phyloP scores from a whole-genome alignment of 1,140 invertebrate genomes.

The Thaumatotibia leucotreta region DNA sequence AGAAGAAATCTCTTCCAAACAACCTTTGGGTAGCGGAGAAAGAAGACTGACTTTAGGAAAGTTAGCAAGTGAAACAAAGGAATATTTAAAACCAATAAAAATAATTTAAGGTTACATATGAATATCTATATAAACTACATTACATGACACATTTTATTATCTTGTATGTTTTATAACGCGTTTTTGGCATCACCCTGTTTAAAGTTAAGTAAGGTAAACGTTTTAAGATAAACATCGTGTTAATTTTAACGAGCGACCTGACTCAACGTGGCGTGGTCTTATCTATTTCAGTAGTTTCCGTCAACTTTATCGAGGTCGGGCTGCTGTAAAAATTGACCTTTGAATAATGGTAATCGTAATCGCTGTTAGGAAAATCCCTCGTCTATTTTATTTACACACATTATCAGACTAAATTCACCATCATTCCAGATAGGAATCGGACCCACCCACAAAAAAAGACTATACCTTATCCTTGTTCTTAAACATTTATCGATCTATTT shows the following conservation, averaged over 20 bases:
- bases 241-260: not conserved
- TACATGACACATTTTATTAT: not conserved
- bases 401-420: not conserved
- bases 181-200: not conserved
- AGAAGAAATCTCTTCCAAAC: too few relatives aligned
- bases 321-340: not conserved
- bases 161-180: too few relatives aligned
- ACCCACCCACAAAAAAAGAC: not conserved
- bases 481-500: too few relatives aligned
- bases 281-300: not conserved
- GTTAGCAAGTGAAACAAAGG: too few relatives aligned
- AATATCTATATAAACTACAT: too few relatives aligned
- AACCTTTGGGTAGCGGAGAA: too few relatives aligned
- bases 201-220: not conserved
- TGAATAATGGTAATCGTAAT: not conserved
- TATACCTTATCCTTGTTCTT: too few relatives aligned
- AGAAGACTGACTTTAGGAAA: too few relatives aligned
- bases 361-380: not conserved
- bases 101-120: too few relatives aligned
- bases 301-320: not conserved
- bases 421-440: not conserved
- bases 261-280: slow-evolving; percentile 2
- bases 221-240: not conserved
- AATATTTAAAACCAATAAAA: too few relatives aligned
- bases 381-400: not conserved